phyloP scores from a whole-genome alignment of 2,113 vertebrate species.

The Cnemophilus loriae region DNA sequence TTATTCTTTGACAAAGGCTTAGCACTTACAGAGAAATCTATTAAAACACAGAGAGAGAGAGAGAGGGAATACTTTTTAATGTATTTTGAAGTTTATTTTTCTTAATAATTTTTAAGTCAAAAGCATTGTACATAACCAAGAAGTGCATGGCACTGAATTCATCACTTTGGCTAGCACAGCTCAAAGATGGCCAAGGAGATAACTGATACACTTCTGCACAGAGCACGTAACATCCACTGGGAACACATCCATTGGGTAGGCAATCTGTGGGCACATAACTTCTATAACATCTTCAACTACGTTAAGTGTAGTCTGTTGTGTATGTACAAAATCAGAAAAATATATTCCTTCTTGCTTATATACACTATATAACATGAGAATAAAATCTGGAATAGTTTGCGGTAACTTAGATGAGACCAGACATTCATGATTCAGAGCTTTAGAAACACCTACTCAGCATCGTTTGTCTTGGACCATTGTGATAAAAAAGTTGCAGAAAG shows the following conservation, averaged over 20 bases:
- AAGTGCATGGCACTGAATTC: conserved; percentile 26
- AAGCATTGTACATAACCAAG: neutral
- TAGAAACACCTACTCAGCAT: conserved; percentile 62
- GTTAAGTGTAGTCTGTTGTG: neutral
- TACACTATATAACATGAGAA: neutral
- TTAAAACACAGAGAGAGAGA: neutral
- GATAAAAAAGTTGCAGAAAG: conserved; percentile 83
- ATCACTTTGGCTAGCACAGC: neutral
- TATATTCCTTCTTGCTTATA: neutral
- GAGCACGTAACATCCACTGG: neutral
- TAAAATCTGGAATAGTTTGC: neutral
- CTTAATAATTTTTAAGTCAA: neutral
- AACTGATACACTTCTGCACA: neutral
- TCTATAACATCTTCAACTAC: neutral
- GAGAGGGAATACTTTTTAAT: neutral
- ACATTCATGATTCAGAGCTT: neutral
- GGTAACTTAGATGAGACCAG: neutral
- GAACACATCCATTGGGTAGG: neutral
- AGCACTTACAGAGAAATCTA: neutral
- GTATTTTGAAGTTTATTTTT: conserved; percentile 61
- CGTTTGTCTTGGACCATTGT: conserved; percentile 79
- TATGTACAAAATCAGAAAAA: conserved; percentile 46
- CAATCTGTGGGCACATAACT: neutral
- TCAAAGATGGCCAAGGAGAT: neutral
- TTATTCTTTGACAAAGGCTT: neutral